These are phyloP conservation scores for Macroramphosus scolopax DNA, from an alignment of 2,797 vertebrate species.

Conservation along the genomic window DNA sequence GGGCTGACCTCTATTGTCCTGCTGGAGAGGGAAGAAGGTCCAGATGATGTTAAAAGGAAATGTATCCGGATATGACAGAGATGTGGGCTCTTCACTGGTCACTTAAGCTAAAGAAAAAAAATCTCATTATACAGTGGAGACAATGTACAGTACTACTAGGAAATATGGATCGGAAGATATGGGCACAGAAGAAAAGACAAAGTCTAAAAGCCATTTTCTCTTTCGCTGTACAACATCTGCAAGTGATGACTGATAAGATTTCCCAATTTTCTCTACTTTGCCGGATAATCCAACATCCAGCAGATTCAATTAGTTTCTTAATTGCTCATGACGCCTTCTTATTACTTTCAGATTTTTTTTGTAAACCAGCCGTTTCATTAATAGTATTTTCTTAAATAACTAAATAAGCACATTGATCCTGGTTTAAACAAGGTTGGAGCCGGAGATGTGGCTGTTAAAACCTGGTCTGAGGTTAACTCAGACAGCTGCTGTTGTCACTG, in stretches of 20 bases:
- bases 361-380: too few relatives aligned
- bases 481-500: too few relatives aligned
- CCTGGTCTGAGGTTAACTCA: too few relatives aligned
- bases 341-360: too few relatives aligned
- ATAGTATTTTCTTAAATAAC: too few relatives aligned
- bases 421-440: too few relatives aligned
- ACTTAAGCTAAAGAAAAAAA: slow-evolving; percentile 64
- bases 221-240: slow-evolving; percentile 48
- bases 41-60: slow-evolving; percentile 59
- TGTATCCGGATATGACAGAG: slow-evolving; percentile 63
- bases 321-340: slow-evolving; percentile 2
- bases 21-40: slow-evolving; percentile 43
- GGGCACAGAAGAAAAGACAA: slow-evolving; percentile 40
- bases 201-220: slow-evolving; percentile 50
- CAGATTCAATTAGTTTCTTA: slow-evolving; percentile 13
- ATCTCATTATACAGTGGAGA: slow-evolving; percentile 62
- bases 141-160: slow-evolving; percentile 48
- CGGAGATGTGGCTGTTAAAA: too few relatives aligned
- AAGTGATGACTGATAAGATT: slow-evolving; percentile 63
- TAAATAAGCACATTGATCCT: too few relatives aligned
- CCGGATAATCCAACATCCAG: slow-evolving; percentile 39
- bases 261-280: slow-evolving; percentile 40
- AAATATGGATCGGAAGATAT: slow-evolving; percentile 36
- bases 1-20: slow-evolving; percentile 60
- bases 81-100: slow-evolving; percentile 63